Conservation (phyloP, 2,888 invertebrate species). For the Pterostichus madidus region DNA sequence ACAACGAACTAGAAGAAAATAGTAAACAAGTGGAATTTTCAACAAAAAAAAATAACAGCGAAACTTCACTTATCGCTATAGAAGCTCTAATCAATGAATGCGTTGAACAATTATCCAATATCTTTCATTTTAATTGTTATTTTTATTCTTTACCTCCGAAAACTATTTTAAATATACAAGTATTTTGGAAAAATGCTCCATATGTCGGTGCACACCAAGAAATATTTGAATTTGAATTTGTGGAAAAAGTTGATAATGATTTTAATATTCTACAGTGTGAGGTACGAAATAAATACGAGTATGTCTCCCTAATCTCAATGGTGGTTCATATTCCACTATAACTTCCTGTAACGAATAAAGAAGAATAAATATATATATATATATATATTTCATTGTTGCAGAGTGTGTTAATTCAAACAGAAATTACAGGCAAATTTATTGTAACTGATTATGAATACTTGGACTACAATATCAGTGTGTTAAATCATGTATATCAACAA, state of each 20-base stretch:
- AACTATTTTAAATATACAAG: neutral
- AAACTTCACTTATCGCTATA: neutral
- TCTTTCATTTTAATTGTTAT: constrained; percentile 18
- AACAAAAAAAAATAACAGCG: neutral
- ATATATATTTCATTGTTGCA: neutral
- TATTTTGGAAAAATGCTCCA: constrained; percentile 28
- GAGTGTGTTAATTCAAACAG: constrained; percentile 28
- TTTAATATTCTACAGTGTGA: neutral
- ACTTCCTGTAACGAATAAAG: neutral
- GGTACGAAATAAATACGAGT: constrained; percentile 5
- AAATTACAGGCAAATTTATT: constrained; percentile 48
- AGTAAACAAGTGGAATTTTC: neutral
- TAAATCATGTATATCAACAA: constrained; percentile 50
- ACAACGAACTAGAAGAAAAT: neutral
- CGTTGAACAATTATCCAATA: neutral
- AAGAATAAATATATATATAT: neutral
- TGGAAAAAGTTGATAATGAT: neutral
- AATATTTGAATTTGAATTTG: constrained; percentile 25
- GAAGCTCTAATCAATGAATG: neutral
- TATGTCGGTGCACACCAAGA: constrained; percentile 18
- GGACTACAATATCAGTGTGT: constrained; percentile 31
- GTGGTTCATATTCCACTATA: too few relatives aligned
- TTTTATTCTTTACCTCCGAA: constrained; percentile 1
- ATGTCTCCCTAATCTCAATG: too few relatives aligned
- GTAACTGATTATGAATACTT: constrained; percentile 8